These are phyloP conservation scores for Agapostemon virescens DNA, from an alignment of 2,888 invertebrate species.

Conservation along the genomic window DNA sequence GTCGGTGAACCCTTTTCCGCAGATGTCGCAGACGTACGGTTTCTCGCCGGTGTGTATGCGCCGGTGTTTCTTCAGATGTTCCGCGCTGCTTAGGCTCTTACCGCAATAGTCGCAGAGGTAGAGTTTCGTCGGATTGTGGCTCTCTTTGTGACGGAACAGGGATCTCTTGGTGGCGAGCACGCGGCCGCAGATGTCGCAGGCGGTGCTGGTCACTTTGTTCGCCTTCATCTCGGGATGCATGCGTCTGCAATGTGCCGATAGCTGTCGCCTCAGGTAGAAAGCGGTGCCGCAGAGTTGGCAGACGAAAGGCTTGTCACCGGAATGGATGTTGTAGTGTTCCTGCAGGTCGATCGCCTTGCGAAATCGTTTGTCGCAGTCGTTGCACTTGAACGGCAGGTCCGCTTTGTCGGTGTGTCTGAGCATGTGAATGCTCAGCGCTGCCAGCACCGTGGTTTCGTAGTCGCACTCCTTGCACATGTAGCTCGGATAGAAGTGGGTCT, in stretches of 20 bases:
- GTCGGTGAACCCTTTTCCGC: constrained; percentile 81
- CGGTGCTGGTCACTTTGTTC: constrained; percentile 76
- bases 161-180: constrained; percentile 77
- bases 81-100: constrained; percentile 81
- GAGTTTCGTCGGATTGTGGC: constrained; percentile 78
- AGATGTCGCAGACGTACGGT: constrained; percentile 80
- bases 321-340: constrained; percentile 79
- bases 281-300: constrained; percentile 74
- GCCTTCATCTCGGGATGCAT: constrained; percentile 77
- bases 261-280: constrained; percentile 75
- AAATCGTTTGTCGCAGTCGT: constrained; percentile 77
- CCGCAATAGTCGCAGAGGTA: constrained; percentile 82
- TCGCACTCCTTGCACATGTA: constrained; percentile 79
- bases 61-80: constrained; percentile 80
- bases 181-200: constrained; percentile 78
- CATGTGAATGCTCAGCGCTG: constrained; percentile 77
- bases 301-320: constrained; percentile 77
- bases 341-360: constrained; percentile 77
- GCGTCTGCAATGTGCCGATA: constrained; percentile 76
- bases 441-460: constrained; percentile 77
- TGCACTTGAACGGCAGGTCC: constrained; percentile 76
- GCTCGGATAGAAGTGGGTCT: constrained; percentile 78
- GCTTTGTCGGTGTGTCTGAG: constrained; percentile 75
- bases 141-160: constrained; percentile 77
- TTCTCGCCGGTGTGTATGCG: constrained; percentile 83